Evolutionary conservation across 1,140 invertebrate genomes (phyloP).

Genomic region (Sminthurinus signatus): DNA sequence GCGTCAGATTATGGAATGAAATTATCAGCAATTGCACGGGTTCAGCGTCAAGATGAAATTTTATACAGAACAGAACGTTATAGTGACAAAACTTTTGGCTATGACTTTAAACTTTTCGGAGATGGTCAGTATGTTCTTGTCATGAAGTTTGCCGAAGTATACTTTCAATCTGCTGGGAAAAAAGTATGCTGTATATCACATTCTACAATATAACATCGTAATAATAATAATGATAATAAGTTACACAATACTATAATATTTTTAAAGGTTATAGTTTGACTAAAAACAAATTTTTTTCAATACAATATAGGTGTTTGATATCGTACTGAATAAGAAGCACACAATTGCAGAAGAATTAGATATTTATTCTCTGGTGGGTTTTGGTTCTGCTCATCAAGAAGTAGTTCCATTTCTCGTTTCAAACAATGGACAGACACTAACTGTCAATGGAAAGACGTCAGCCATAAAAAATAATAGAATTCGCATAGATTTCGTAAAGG

Average conservation of each 20-base stretch:
- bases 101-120: slow-evolving; percentile 71
- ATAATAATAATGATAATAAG: background rate
- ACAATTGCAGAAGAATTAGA: slow-evolving; percentile 85
- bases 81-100: slow-evolving; percentile 80
- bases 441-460: slow-evolving; percentile 61
- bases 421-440: slow-evolving; percentile 41
- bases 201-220: background rate
- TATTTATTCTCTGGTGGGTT: slow-evolving; percentile 83
- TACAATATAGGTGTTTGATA: slow-evolving; percentile 70
- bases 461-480: slow-evolving; percentile 74
- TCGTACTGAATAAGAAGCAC: slow-evolving; percentile 85
- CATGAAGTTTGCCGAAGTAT: slow-evolving; percentile 86
- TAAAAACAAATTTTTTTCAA: background rate
- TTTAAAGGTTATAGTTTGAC: background rate
- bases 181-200: slow-evolving; percentile 49
- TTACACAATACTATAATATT: background rate
- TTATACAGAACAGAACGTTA: slow-evolving; percentile 86
- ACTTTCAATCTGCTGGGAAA: slow-evolving; percentile 78
- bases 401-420: slow-evolving; percentile 76
- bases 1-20: slow-evolving; percentile 77
- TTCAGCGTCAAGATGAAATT: slow-evolving; percentile 69
- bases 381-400: slow-evolving; percentile 90
- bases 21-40: slow-evolving; percentile 66
- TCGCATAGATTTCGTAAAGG: slow-evolving; percentile 82
- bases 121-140: slow-evolving; percentile 85